Percentiles rank a stretch among this genome's conserved stretches.
Evolutionary conservation across 2,888 invertebrate genomes (phyloP).

Genomic region (Mycalesis mineus): DNA sequence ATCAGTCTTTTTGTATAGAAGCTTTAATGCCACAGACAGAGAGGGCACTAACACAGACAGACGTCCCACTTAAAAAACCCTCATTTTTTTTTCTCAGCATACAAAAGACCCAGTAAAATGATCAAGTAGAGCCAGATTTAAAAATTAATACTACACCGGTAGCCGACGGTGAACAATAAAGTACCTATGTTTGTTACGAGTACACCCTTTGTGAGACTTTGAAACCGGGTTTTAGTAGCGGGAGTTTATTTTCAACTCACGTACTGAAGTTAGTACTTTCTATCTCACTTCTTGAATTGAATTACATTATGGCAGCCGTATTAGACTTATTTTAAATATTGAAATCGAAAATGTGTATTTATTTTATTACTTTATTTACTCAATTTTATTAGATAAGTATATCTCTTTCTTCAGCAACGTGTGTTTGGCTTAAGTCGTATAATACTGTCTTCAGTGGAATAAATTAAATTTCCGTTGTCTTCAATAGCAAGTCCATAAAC

Average conservation of each 20-base stretch:
- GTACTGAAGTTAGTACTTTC: conserved; percentile 67
- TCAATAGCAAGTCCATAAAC: conserved; percentile 21
- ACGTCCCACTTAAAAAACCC: too few relatives aligned
- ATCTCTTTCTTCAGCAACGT: background rate
- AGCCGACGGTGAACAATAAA: background rate
- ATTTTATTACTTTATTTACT: background rate
- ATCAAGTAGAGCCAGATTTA: too few relatives aligned
- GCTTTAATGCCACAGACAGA: too few relatives aligned
- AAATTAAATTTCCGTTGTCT: conserved; percentile 15
- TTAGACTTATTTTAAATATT: conserved; percentile 25
- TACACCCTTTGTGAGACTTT: conserved; percentile 18
- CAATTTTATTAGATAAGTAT: background rate
- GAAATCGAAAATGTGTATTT: background rate
- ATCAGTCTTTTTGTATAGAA: too few relatives aligned
- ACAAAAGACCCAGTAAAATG: too few relatives aligned
- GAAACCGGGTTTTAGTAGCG: conserved; percentile 55
- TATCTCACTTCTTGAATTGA: conserved; percentile 68
- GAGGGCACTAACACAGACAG: too few relatives aligned
- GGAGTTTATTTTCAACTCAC: conserved; percentile 60
- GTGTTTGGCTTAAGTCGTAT: conserved; percentile 31
- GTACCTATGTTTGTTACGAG: background rate
- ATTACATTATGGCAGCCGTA: conserved; percentile 45
- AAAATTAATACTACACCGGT: background rate
- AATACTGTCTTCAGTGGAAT: conserved; percentile 13
- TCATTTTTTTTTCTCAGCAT: too few relatives aligned